Evolutionary conservation across 1,140 invertebrate genomes (phyloP), one percentile per base, ranked within the genome.

Genomic region (Sipha flava): DNA sequence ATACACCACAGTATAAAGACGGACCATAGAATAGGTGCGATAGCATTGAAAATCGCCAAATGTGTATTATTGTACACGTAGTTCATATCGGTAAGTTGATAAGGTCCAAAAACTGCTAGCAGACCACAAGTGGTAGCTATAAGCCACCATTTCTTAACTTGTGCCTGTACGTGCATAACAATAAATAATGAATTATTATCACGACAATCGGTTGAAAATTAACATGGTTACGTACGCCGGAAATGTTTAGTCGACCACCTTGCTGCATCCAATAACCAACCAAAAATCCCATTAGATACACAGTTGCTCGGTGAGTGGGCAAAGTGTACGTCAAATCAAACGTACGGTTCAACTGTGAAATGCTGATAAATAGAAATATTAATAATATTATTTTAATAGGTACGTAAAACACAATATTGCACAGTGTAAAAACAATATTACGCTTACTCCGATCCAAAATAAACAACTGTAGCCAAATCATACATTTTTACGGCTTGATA

Each of bases 361-460:
- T 59, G 3, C 82, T 82, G 62, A 49, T 3, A 49, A 49, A n/a
- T n/a, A 49, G n/a, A 49, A 49, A 49, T 43, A 2, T n/a, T 18
- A 1, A 64, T 4, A 26, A 64, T 37, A 29, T 29, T 59, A 26
- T 59, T 29, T 5, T 59, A 59, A 18, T 29, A 2, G 6, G 7
- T 29, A 59, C 10, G 23, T 10, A 49, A 54, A 23, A 54, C 23
- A 3, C 9, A 21, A 5, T 5, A 29, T 57, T 16, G 4, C 18
- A 45, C 4, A 18, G 18, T 70, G 18, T 7, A n/a, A n/a, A n/a
- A 18, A n/a, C 37, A 14, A 21, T 23, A 23, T 26, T 52, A 45
- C 23, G 84, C 85, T 87, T 84, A 92, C 91, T 89, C 88, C 77
- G 90, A 89, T 82, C 91, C 91, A 83, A 91, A 90, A 82, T 89